A percentile compares a stretch with the other conserved stretches of the same genome.
phyloP scores from a whole-genome alignment of 2,888 invertebrate species.

The Drosophila flavopinicola region DNA sequence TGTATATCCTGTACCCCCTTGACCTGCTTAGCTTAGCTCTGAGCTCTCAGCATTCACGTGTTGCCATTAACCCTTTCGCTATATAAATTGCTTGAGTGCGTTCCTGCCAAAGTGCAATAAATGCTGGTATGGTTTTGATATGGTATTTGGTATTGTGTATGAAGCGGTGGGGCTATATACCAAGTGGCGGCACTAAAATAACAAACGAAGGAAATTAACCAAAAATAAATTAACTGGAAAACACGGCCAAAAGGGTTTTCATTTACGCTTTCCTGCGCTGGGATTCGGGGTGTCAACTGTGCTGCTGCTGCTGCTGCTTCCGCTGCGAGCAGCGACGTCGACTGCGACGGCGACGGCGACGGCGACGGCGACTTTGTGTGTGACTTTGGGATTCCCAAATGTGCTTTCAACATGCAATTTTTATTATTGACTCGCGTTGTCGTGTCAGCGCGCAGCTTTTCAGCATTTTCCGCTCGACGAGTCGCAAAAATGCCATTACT shows the following conservation, averaged over 20 bases:
- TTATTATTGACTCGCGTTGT: conserved; percentile 77
- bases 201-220: conserved; percentile 77
- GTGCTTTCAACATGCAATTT: conserved; percentile 78
- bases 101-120: conserved; percentile 76
- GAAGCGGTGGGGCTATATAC: conserved; percentile 6
- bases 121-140: conserved; percentile 52
- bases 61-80: conserved; percentile 41
- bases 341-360: conserved; percentile 24
- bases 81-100: conserved; percentile 40
- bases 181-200: conserved; percentile 71
- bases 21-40: conserved; percentile 27
- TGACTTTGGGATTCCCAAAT: conserved; percentile 75
- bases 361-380: conserved; percentile 50
- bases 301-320: conserved; percentile 37
- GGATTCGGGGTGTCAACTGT: conserved; percentile 65
- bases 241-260: conserved; percentile 66
- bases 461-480: conserved; percentile 77
- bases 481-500: conserved; percentile 80
- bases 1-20: conserved; percentile 17
- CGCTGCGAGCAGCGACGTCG: conserved; percentile 47
- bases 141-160: conserved; percentile 18
- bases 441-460: conserved; percentile 75
- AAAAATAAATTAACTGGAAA: conserved; percentile 79
- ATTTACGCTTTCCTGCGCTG: conserved; percentile 42
- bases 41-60: conserved; percentile 26